Percentiles rank a stretch among this genome's conserved stretches.
These are phyloP conservation scores for Hydra vulgaris DNA, from an alignment of 30 jellyfish, hydroid and myxozoan genomes.

Conservation along the genomic window DNA sequence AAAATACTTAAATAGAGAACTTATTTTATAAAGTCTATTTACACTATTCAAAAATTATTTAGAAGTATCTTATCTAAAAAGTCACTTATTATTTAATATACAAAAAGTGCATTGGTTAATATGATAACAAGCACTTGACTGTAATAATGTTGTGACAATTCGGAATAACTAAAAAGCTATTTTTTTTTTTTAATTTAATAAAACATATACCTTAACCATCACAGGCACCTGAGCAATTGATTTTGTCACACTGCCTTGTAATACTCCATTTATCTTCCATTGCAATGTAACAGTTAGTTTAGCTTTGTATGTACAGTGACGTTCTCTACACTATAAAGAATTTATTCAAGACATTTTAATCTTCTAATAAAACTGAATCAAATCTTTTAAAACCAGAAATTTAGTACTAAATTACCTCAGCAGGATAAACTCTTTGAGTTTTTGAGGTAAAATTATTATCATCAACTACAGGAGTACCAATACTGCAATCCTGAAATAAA, in stretches of 20 bases:
- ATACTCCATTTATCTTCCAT: constrained; percentile 52
- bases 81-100: too few species aligned
- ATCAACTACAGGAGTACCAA: constrained; percentile 71
- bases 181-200: too few species aligned
- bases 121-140: too few species aligned
- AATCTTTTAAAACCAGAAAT: too few species aligned
- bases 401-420: constrained; percentile 46
- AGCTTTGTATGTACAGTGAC: constrained; percentile 78
- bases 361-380: background rate
- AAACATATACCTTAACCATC: constrained; percentile 69
- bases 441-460: constrained; percentile 54
- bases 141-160: too few species aligned
- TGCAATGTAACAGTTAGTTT: constrained; percentile 52
- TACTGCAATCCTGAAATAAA: constrained; percentile 46
- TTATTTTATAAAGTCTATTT: too few species aligned
- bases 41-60: too few species aligned
- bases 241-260: constrained; percentile 43
- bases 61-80: too few species aligned
- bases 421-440: constrained; percentile 52
- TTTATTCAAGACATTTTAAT: background rate
- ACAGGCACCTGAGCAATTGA: constrained; percentile 70
- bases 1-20: too few species aligned
- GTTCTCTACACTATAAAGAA: constrained; percentile 59
- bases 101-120: too few species aligned
- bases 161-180: too few species aligned